These are phyloP conservation scores for Cybosia mesomella DNA, from an alignment of 2,888 invertebrate species.

Conservation along the genomic window DNA sequence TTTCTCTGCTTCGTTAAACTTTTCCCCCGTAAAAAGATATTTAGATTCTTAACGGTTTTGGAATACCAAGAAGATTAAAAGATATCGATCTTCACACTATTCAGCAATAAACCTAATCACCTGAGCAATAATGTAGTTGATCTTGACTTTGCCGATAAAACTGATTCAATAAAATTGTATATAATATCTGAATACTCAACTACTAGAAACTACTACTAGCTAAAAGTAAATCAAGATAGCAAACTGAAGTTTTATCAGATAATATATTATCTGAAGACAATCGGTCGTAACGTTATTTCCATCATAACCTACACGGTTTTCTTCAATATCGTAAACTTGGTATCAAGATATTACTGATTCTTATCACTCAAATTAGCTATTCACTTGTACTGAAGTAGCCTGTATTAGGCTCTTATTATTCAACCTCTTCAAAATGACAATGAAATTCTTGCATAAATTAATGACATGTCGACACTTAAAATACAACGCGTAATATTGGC, in stretches of 20 bases:
- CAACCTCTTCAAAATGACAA: neutral
- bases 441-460: conserved; percentile 10
- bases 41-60: neutral
- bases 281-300: conserved; percentile 45
- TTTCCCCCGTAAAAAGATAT: neutral
- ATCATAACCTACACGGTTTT: conserved; percentile 35
- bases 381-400: conserved; percentile 23
- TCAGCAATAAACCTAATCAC: neutral
- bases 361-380: conserved; percentile 46
- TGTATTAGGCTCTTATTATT: neutral
- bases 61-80: neutral
- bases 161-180: conserved; percentile 6
- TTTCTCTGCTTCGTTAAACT: neutral
- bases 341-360: conserved; percentile 45
- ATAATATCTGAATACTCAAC: conserved; percentile 11
- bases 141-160: conserved; percentile 19
- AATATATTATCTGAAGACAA: conserved; percentile 41
- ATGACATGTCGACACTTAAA: neutral
- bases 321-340: conserved; percentile 40
- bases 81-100: neutral
- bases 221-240: conserved; percentile 35
- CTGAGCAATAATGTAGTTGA: neutral
- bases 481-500: neutral
- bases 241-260: conserved; percentile 37
- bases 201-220: conserved; percentile 21